A percentile compares a stretch with the other conserved stretches of the same genome.
Evolutionary conservation across 2,888 invertebrate genomes (phyloP).

Genomic region (Aradus depressus): DNA sequence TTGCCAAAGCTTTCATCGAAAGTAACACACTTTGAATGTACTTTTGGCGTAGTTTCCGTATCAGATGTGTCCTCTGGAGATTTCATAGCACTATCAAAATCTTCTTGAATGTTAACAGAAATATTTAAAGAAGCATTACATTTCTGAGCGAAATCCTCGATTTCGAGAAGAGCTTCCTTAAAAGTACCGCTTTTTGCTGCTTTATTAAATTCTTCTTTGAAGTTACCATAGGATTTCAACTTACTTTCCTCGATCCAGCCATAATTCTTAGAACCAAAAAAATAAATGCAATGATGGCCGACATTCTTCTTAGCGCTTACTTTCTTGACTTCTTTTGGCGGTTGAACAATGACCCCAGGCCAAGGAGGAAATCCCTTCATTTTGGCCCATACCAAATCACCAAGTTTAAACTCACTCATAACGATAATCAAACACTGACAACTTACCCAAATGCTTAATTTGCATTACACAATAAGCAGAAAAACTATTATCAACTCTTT

Average conservation of each 20-base stretch:
- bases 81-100: constrained; percentile 7
- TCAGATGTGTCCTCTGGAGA: not conserved
- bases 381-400: constrained; percentile 75
- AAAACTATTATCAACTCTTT: too few species aligned
- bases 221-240: constrained; percentile 2
- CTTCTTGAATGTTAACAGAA: not conserved
- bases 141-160: constrained; percentile 6
- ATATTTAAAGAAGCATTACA: too few species aligned
- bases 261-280: constrained; percentile 87
- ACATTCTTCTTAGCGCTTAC: constrained; percentile 56
- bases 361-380: constrained; percentile 96
- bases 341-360: constrained; percentile 90
- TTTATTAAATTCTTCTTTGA: constrained; percentile 4
- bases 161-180: constrained; percentile 8
- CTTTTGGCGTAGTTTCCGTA: too few species aligned
- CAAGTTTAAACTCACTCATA: constrained; percentile 43
- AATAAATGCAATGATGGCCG: too few species aligned
- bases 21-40: too few species aligned
- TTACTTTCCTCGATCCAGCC: constrained; percentile 35
- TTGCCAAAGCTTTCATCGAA: too few species aligned
- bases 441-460: too few species aligned
- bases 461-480: too few species aligned
- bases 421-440: too few species aligned
- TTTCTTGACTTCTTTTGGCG: constrained; percentile 59
- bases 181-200: not conserved